These are phyloP conservation scores for Ataeniobius toweri DNA, from an alignment of 2,797 vertebrate genomes.

Conservation along the genomic window DNA sequence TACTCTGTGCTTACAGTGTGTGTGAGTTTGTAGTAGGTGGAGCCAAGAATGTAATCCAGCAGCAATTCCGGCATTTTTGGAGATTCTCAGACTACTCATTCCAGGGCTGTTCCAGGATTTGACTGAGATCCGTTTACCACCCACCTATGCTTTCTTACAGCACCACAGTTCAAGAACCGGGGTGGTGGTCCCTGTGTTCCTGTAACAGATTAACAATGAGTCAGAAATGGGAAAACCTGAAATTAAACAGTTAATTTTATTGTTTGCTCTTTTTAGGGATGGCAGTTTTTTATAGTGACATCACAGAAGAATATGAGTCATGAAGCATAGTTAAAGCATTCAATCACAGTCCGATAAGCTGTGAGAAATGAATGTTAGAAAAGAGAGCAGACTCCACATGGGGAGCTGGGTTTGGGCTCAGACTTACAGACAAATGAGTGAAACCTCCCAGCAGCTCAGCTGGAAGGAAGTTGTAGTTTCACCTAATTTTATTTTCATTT, in stretches of 20 bases:
- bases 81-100: constrained; percentile 39
- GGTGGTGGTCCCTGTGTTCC: neutral
- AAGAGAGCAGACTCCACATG: neutral
- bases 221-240: neutral
- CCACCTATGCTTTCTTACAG: neutral
- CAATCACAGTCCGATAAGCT: neutral
- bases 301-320: neutral
- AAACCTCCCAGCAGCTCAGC: neutral
- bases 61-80: constrained; percentile 56
- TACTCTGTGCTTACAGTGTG: neutral
- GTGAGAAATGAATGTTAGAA: neutral
- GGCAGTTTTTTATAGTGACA: neutral
- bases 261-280: neutral
- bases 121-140: neutral
- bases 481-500: neutral
- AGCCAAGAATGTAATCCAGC: constrained; percentile 60
- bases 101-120: neutral
- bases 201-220: neutral
- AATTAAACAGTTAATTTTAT: neutral
- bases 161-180: neutral
- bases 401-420: neutral
- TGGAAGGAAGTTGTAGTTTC: neutral
- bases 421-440: neutral
- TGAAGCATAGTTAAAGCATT: neutral
- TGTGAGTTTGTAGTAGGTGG: constrained; percentile 6